A percentile compares a stretch with the other conserved stretches of the same genome.
phyloP scores from a whole-genome alignment of 1,140 invertebrate genomes.

The Apocrypta bakeri region DNA sequence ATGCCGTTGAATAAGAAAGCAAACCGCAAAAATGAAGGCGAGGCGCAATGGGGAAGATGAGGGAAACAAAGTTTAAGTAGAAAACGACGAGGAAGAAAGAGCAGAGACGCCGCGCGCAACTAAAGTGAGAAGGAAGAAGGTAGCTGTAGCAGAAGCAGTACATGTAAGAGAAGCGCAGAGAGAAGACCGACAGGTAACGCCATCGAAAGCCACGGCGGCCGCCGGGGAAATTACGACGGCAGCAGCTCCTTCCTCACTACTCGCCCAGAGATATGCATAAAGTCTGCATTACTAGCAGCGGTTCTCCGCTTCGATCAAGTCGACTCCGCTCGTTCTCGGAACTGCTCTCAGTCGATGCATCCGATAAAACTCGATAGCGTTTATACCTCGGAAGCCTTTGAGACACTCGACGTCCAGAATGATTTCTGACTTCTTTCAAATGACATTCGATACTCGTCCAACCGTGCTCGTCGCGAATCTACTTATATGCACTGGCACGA shows the following conservation, averaged over 20 bases:
- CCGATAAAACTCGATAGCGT: too few species aligned
- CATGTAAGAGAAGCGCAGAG: constrained; percentile 26
- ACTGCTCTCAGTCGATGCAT: constrained; percentile 1
- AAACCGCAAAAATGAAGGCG: neutral
- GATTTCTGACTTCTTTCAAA: too few species aligned
- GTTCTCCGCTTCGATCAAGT: constrained; percentile 55
- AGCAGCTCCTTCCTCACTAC: constrained; percentile 42
- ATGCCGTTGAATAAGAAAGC: neutral
- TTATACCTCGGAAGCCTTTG: too few species aligned
- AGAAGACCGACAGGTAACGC: constrained; percentile 67
- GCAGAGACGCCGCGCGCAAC: neutral
- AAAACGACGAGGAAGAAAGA: neutral
- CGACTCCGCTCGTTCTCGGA: neutral
- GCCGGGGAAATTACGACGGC: constrained; percentile 71
- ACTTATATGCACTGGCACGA: too few species aligned
- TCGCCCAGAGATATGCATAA: constrained; percentile 66
- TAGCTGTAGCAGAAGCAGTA: neutral
- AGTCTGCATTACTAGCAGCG: constrained; percentile 69
- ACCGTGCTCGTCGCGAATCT: too few species aligned
- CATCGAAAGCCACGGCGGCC: constrained; percentile 67
- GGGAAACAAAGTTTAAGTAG: constrained; percentile 1
- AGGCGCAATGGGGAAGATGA: constrained; percentile 12
- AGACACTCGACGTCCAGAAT: too few species aligned
- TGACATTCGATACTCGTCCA: too few species aligned
- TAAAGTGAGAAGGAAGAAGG: neutral